Conservation (phyloP, 2,888 invertebrate genomes). For the Formica aserva region DNA sequence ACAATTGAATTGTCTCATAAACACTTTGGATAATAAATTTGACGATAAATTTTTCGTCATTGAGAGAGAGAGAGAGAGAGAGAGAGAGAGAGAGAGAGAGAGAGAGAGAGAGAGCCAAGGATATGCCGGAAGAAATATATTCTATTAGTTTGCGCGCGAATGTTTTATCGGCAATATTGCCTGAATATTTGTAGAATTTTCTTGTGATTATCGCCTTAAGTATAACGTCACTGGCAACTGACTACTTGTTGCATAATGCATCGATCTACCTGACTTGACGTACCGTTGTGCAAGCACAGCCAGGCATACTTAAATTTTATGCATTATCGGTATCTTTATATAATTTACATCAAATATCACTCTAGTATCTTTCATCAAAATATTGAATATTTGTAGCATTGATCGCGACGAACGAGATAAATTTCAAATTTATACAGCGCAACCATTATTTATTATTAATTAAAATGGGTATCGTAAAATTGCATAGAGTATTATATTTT, state of each 20-base stretch:
- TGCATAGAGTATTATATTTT: background rate
- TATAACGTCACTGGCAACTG: slow-evolving; percentile 49
- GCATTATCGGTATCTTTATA: background rate
- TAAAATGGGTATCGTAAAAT: no score
- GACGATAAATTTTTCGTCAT: slow-evolving; percentile 1
- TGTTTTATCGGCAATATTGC: background rate
- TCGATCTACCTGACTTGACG: slow-evolving; percentile 63
- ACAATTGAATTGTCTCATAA: slow-evolving; percentile 10
- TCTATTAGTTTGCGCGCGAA: background rate
- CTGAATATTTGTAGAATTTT: slow-evolving; percentile 37
- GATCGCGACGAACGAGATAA: background rate
- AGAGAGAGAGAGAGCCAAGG: background rate
- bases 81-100: no score
- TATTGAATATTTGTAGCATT: background rate
- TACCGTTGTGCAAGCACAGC: background rate
- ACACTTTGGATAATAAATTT: slow-evolving; percentile 3
- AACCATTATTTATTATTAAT: background rate
- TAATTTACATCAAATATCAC: background rate
- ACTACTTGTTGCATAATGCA: slow-evolving; percentile 78
- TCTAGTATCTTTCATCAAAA: background rate
- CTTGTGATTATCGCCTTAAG: slow-evolving; percentile 12
- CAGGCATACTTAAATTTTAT: background rate
- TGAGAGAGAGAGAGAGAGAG: no score
- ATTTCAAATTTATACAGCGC: no score
- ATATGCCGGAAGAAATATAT: background rate